These are phyloP conservation scores for Phodopus roborovskii DNA, from an alignment of 2,113 vertebrate species.

Conservation along the genomic window DNA sequence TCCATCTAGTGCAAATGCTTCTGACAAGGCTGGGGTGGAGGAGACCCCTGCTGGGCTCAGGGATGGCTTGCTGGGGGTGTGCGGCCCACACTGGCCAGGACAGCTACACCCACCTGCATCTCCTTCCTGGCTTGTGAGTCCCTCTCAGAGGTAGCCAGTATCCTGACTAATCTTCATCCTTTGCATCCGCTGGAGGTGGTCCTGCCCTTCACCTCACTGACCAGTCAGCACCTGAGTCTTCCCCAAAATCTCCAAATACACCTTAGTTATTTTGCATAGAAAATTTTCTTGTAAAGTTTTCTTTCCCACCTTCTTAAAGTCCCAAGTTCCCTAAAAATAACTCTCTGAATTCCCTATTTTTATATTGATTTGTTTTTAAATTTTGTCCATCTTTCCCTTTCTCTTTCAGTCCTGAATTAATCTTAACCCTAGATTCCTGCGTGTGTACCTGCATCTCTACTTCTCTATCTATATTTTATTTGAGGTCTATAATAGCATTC, in stretches of 20 bases:
- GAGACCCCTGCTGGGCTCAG: neutral
- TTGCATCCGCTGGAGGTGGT: rapidly evolving
- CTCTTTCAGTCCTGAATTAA: neutral
- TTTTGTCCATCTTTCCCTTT: neutral
- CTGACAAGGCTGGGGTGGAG: constrained; percentile 60
- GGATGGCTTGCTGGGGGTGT: neutral
- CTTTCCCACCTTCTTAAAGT: neutral
- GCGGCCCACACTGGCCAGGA: neutral
- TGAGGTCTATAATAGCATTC: constrained; percentile 74
- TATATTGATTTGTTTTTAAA: constrained; percentile 31
- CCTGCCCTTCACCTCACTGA: rapidly evolving
- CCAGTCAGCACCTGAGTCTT: rapidly evolving
- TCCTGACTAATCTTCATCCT: neutral
- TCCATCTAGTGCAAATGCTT: constrained; percentile 69
- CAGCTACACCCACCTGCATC: too few relatives aligned
- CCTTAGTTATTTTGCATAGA: neutral
- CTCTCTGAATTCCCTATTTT: constrained; percentile 41
- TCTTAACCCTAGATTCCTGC: neutral
- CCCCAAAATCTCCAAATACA: neutral
- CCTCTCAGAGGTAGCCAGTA: neutral
- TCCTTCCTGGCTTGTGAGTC: neutral
- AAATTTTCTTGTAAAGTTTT: neutral
- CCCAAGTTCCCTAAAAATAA: constrained; percentile 45
- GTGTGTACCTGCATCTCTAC: constrained; percentile 16
- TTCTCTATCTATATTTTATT: constrained; percentile 61